These are phyloP conservation scores for Drosophila peninsularis DNA, from an alignment of 2,888 invertebrate species.

Conservation along the genomic window DNA sequence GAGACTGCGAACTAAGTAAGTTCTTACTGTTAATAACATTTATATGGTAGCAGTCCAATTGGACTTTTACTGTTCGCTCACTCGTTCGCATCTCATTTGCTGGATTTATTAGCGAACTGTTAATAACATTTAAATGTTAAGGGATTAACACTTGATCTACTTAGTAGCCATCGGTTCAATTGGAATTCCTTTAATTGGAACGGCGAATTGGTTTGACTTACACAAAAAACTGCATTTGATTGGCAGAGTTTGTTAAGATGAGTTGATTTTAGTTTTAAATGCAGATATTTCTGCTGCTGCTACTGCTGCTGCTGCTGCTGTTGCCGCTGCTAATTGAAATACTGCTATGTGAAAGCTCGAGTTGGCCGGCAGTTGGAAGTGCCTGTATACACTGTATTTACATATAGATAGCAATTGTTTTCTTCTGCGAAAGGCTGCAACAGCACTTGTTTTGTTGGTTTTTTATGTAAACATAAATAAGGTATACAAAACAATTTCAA, in stretches of 20 bases:
- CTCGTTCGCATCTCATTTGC: too few species aligned
- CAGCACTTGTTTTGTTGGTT: conserved; percentile 35
- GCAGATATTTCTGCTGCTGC: neutral
- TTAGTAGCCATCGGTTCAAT: neutral
- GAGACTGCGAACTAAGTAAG: too few species aligned
- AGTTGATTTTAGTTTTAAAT: neutral
- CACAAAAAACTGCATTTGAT: conserved; percentile 66
- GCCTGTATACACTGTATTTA: neutral
- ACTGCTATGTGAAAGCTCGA: conserved; percentile 26
- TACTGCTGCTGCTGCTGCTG: conserved; percentile 6
- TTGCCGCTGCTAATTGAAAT: conserved; percentile 24
- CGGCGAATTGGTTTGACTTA: conserved; percentile 37
- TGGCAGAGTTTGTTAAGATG: neutral
- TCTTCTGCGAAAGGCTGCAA: conserved; percentile 33
- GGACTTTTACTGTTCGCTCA: too few species aligned
- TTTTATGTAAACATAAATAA: conserved; percentile 52
- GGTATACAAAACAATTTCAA: conserved; percentile 47
- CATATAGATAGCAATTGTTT: conserved; percentile 16
- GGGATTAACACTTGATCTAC: neutral
- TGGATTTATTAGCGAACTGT: neutral
- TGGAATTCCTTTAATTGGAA: neutral
- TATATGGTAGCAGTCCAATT: neutral
- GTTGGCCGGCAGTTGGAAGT: conserved; percentile 12
- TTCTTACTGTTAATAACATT: neutral
- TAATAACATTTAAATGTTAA: neutral